A percentile compares a stretch with the other conserved stretches of the same genome.
Conservation (phyloP, 2,888 invertebrate species). For the Pandemis corylana region DNA sequence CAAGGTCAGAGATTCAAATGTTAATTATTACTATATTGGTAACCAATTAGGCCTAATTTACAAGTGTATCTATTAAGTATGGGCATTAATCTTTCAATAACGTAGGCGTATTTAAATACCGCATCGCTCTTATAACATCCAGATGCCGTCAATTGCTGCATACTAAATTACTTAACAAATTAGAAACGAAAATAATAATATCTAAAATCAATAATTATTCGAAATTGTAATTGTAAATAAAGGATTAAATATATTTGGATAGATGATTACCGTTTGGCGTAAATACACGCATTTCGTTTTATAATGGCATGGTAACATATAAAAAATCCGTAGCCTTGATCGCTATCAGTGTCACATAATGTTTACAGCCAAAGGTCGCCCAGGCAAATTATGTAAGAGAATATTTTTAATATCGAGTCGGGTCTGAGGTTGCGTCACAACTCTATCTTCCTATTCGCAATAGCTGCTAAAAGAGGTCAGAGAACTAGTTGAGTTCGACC, state of each 20-base stretch:
- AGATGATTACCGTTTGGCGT: background rate
- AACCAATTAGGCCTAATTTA: conserved; percentile 19
- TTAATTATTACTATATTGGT: conserved; percentile 29
- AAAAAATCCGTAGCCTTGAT: conserved; percentile 25
- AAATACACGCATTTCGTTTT: background rate
- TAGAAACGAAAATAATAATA: background rate
- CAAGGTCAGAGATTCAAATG: background rate
- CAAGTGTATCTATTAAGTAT: conserved; percentile 17
- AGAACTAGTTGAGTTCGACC: conserved; percentile 61
- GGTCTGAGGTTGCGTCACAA: conserved; percentile 5
- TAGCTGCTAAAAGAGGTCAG: conserved; percentile 63
- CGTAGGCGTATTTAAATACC: conserved; percentile 27
- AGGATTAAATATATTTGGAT: background rate
- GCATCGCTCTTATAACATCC: conserved; percentile 16
- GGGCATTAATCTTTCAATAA: conserved; percentile 27
- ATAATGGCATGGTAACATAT: background rate
- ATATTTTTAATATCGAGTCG: conserved; percentile 1
- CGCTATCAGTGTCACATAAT: conserved; percentile 31
- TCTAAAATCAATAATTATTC: background rate
- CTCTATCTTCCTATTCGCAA: conserved; percentile 23
- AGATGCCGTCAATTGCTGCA: conserved; percentile 9
- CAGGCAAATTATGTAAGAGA: conserved; percentile 22
- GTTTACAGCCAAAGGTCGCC: conserved; percentile 18
- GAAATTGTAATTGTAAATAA: background rate
- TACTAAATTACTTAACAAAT: background rate